Conservation (phyloP, 2,113 vertebrate genomes). For the Glaucomys volans region DNA sequence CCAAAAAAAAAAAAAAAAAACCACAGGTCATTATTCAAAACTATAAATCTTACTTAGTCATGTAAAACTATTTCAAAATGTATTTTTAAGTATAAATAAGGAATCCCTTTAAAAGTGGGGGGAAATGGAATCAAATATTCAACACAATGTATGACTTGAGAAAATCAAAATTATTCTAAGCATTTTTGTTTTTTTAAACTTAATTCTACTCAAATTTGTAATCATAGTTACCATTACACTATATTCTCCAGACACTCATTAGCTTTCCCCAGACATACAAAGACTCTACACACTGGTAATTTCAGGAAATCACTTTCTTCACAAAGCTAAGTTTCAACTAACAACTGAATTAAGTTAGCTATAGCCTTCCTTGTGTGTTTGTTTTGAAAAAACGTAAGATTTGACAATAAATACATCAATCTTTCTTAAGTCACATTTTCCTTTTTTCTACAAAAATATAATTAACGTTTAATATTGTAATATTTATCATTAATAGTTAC, state of each 20-base stretch:
- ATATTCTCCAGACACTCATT: neutral
- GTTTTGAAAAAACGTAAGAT: conserved; percentile 38
- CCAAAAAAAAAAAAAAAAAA: too few relatives aligned
- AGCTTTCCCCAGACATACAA: neutral
- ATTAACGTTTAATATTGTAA: neutral
- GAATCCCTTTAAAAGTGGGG: neutral
- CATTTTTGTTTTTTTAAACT: conserved; percentile 17
- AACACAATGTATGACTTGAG: conserved; percentile 4
- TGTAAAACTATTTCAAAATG: conserved; percentile 47
- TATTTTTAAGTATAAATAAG: conserved; percentile 52
- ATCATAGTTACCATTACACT: neutral
- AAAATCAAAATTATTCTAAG: conserved; percentile 58
- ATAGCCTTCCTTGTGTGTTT: neutral
- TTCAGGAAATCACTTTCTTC: neutral
- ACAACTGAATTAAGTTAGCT: neutral
- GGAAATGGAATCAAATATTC: conserved; percentile 40
- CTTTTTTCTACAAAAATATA: conserved; percentile 43
- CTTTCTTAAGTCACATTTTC: neutral
- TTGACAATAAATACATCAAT: conserved; percentile 6
- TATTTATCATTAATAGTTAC: conserved; percentile 36
- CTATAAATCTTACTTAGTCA: conserved; percentile 9
- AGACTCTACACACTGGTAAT: neutral
- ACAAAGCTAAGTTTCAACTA: conserved; percentile 36
- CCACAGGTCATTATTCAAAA: conserved; percentile 49
- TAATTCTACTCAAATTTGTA: conserved; percentile 53